Conservation (phyloP, 2,797 vertebrate genomes). For the Microcaecilia unicolor region DNA sequence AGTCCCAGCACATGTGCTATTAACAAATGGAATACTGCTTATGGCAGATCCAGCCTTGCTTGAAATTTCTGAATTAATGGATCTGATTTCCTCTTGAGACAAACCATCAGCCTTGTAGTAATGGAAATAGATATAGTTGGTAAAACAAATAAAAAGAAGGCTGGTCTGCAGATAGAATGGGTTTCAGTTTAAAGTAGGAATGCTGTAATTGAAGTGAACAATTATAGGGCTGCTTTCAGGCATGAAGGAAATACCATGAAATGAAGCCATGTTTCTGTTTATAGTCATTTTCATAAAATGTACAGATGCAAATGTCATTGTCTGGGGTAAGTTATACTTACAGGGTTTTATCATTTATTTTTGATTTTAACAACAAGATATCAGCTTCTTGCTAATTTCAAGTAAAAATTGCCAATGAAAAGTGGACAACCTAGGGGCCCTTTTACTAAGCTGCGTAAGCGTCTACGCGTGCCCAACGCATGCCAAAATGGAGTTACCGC, state of each 20-base stretch:
- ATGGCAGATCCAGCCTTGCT: constrained; percentile 59
- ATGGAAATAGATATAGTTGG: constrained; percentile 69
- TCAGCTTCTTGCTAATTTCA: constrained; percentile 46
- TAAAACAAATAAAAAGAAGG: constrained; percentile 68
- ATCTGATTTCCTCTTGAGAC: constrained; percentile 71
- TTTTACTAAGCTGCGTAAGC: too few species aligned
- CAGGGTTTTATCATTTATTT: constrained; percentile 34
- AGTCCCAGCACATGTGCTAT: constrained; percentile 56
- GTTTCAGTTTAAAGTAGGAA: constrained; percentile 65
- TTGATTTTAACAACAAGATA: too few species aligned
- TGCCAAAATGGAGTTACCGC: too few species aligned
- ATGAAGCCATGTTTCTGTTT: constrained; percentile 61
- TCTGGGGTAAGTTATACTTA: constrained; percentile 37
- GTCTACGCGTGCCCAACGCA: too few species aligned
- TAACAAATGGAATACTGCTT: constrained; percentile 69
- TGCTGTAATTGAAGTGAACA: constrained; percentile 66
- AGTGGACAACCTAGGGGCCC: too few species aligned
- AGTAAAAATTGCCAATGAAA: constrained; percentile 37
- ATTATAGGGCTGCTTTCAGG: constrained; percentile 59
- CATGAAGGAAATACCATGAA: constrained; percentile 58
- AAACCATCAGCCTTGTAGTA: constrained; percentile 66
- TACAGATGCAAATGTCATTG: constrained; percentile 44
- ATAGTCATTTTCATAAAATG: constrained; percentile 52
- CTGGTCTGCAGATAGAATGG: constrained; percentile 63
- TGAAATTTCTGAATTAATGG: constrained; percentile 75